Percentiles rank a stretch among this genome's conserved stretches.
Conservation (phyloP, 2,888 invertebrate species). For the Gryllus longicercus region DNA sequence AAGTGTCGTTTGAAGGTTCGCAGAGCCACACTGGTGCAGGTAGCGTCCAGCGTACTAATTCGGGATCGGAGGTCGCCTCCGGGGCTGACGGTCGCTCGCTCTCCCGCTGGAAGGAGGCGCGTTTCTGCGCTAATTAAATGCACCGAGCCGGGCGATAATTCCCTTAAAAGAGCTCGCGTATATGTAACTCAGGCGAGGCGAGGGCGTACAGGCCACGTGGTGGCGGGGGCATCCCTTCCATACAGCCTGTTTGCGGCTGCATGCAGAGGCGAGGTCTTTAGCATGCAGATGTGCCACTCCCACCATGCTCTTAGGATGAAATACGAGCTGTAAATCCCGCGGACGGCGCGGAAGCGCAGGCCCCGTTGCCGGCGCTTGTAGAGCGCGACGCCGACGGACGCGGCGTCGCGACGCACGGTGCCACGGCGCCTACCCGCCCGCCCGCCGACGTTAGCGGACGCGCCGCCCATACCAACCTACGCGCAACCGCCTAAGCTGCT, state of each 20-base stretch:
- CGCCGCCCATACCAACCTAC: too few species aligned
- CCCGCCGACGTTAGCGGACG: too few species aligned
- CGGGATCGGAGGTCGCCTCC: too few species aligned
- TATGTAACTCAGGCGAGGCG: background rate
- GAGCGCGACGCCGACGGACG: background rate
- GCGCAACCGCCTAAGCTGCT: too few species aligned
- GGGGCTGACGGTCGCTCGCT: too few species aligned
- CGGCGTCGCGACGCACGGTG: background rate
- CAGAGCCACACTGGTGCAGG: too few species aligned
- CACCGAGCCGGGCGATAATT: background rate
- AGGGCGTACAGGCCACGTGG: background rate
- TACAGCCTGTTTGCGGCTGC: background rate
- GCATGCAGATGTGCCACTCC: constrained; percentile 3
- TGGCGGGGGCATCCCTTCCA: background rate
- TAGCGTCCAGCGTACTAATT: too few species aligned
- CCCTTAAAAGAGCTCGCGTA: background rate
- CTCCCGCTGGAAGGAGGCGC: background rate
- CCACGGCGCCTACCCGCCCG: background rate
- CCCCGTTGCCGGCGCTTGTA: background rate
- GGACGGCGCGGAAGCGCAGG: background rate
- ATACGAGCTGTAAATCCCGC: constrained; percentile 1
- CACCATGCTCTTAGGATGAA: constrained; percentile 5
- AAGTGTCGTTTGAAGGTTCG: too few species aligned
- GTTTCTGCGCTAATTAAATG: background rate
- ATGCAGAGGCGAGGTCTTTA: background rate